phyloP scores from a whole-genome alignment of 2,113 vertebrate species.

The Notarius lentiginosus region DNA sequence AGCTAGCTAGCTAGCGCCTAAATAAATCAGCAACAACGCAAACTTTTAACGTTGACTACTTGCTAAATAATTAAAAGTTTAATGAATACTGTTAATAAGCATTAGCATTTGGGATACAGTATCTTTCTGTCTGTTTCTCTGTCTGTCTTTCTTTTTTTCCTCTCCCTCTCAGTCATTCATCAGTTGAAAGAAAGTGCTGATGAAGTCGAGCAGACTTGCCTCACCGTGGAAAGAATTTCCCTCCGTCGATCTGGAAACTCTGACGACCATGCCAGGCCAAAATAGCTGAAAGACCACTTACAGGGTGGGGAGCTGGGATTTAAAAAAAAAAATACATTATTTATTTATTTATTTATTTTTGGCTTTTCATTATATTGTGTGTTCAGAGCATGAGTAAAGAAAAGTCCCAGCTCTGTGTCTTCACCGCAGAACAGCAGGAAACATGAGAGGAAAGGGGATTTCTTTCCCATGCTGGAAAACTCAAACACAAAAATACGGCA shows the following conservation, averaged over 20 bases:
- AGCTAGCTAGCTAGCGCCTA: not conserved
- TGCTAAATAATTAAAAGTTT: no score
- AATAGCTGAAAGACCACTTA: slow-evolving; percentile 50
- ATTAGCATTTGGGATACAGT: not conserved
- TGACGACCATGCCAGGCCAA: slow-evolving; percentile 44
- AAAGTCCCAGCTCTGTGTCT: slow-evolving; percentile 16
- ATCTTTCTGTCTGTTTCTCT: not conserved
- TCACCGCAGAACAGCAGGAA: slow-evolving; percentile 28
- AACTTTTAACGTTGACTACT: not conserved
- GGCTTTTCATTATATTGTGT: slow-evolving; percentile 49
- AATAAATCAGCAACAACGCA: not conserved
- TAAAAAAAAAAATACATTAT: no score
- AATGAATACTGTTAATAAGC: not conserved
- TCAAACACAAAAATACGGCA: not conserved
- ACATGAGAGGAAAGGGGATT: slow-evolving; percentile 17
- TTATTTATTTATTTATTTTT: slow-evolving; percentile 23
- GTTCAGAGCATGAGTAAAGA: slow-evolving; percentile 48
- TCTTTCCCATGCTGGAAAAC: slow-evolving; percentile 38
- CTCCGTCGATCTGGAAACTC: slow-evolving; percentile 53
- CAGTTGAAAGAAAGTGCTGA: slow-evolving; percentile 47
- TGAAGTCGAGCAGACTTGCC: slow-evolving; percentile 36
- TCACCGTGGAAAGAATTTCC: slow-evolving; percentile 56
- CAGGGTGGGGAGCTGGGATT: slow-evolving; percentile 41
- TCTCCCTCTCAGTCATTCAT: slow-evolving; percentile 6
- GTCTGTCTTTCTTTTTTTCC: not conserved